These are phyloP conservation scores for Pangasius djambal DNA, from an alignment of 2,797 vertebrate species.

Conservation along the genomic window DNA sequence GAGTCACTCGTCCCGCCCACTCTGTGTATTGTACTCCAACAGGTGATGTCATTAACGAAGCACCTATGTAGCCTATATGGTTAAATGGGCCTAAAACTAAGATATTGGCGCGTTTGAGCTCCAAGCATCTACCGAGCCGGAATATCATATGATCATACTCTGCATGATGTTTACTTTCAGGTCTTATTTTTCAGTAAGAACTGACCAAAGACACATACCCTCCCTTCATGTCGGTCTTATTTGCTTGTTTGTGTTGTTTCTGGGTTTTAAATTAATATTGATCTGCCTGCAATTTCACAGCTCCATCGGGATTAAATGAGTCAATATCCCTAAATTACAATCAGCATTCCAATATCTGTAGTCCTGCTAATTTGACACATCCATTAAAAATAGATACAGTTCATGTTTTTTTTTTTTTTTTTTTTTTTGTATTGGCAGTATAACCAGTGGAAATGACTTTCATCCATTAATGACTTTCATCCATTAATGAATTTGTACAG, in stretches of 20 bases:
- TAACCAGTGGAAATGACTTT: constrained; percentile 39
- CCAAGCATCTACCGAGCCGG: neutral
- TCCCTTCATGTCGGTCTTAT: neutral
- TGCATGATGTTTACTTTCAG: neutral
- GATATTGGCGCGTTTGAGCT: neutral
- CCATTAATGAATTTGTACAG: constrained; percentile 17
- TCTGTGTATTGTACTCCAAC: neutral
- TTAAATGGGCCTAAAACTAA: neutral
- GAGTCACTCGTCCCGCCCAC: neutral
- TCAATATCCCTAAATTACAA: constrained; percentile 74
- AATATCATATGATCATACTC: neutral
- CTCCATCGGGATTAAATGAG: constrained; percentile 66
- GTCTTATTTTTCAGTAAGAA: neutral
- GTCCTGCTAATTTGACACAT: constrained; percentile 65
- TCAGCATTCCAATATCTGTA: constrained; percentile 42
- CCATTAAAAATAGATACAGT: constrained; percentile 67
- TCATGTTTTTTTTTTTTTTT: neutral
- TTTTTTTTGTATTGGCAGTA: neutral
- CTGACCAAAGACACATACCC: neutral
- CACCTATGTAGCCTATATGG: no score
- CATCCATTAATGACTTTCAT: constrained; percentile 35
- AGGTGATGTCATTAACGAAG: neutral
- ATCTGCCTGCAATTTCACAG: constrained; percentile 68
- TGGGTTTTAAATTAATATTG: constrained; percentile 73
- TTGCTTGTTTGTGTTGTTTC: constrained; percentile 62